Percentiles rank a stretch among this genome's conserved stretches.
phyloP scores from a whole-genome alignment of 2,797 vertebrate genomes.

The Merluccius polli region DNA sequence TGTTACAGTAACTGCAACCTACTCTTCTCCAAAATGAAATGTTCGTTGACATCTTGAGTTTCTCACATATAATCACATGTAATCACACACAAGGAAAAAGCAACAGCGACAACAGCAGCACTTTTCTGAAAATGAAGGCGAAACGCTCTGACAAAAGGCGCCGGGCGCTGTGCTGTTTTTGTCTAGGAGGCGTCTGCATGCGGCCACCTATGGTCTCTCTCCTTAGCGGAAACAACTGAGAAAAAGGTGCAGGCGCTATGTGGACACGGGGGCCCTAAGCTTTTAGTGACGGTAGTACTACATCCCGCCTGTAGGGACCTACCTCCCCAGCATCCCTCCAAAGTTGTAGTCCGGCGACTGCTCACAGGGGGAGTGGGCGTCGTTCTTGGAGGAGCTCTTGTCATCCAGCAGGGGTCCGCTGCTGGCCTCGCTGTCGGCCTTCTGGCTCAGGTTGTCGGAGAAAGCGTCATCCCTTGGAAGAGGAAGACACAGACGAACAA shows the following conservation, averaged over 20 bases:
- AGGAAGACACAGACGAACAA: slow-evolving; percentile 2
- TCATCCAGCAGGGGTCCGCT: slow-evolving; percentile 93
- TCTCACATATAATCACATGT: background rate
- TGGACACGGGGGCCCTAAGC: background rate
- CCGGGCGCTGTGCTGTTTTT: no score
- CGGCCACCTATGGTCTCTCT: no score
- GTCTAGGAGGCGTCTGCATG: no score
- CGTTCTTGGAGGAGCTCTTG: slow-evolving; percentile 92
- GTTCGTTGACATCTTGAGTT: no score
- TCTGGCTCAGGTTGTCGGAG: slow-evolving; percentile 96
- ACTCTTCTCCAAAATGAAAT: background rate
- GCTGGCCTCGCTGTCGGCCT: slow-evolving; percentile 96
- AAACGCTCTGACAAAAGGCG: no score
- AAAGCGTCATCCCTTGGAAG: slow-evolving; percentile 90
- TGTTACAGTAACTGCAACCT: background rate
- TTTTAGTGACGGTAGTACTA: background rate
- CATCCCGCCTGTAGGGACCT: slow-evolving; percentile 18
- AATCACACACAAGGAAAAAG: background rate
- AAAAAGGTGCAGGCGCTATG: no score
- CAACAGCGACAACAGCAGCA: background rate
- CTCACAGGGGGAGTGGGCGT: slow-evolving; percentile 89
- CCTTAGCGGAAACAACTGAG: no score
- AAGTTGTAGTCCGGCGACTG: slow-evolving; percentile 88
- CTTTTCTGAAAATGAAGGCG: no score
- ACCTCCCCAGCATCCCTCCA: slow-evolving; percentile 90